phyloP scores from a whole-genome alignment of 1,140 invertebrate genomes.

The Drosophila eugracilis region DNA sequence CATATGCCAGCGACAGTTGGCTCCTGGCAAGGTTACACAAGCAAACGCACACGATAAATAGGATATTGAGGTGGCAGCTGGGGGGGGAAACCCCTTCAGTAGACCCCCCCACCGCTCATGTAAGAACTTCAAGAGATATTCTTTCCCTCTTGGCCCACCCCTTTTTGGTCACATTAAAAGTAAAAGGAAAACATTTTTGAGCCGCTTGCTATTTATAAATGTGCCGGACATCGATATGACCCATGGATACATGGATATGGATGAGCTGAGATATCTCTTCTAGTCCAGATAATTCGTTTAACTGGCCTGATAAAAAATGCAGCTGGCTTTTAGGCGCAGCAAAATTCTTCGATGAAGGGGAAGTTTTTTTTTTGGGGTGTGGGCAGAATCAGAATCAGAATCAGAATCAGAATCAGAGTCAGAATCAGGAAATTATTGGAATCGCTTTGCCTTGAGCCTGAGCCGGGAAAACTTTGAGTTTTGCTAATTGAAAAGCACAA shows the following conservation, averaged over 20 bases:
- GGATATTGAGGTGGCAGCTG: conserved; percentile 40
- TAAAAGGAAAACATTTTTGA: conserved; percentile 70
- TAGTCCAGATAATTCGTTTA: conserved; percentile 64
- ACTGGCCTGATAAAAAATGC: conserved; percentile 69
- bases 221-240: conserved; percentile 37
- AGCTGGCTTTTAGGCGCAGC: conserved; percentile 71
- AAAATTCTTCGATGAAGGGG: conserved; percentile 34
- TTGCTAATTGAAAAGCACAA: conserved; percentile 64
- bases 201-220: conserved; percentile 62
- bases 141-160: too few species aligned
- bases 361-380: not conserved
- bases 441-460: conserved; percentile 50
- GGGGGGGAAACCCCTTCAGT: conserved; percentile 1
- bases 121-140: conserved; percentile 33
- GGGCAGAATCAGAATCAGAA: not conserved
- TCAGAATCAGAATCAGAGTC: conserved; percentile 18
- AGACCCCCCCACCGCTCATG: conserved; percentile 3
- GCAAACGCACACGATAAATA: conserved; percentile 69
- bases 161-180: conserved; percentile 42
- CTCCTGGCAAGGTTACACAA: conserved; percentile 65
- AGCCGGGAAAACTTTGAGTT: conserved; percentile 51
- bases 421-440: conserved; percentile 60
- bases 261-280: conserved; percentile 38
- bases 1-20: conserved; percentile 70
- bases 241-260: conserved; percentile 40